phyloP scores from a whole-genome alignment of 2,888 invertebrate genomes.

The Mesochorus sp. region DNA sequence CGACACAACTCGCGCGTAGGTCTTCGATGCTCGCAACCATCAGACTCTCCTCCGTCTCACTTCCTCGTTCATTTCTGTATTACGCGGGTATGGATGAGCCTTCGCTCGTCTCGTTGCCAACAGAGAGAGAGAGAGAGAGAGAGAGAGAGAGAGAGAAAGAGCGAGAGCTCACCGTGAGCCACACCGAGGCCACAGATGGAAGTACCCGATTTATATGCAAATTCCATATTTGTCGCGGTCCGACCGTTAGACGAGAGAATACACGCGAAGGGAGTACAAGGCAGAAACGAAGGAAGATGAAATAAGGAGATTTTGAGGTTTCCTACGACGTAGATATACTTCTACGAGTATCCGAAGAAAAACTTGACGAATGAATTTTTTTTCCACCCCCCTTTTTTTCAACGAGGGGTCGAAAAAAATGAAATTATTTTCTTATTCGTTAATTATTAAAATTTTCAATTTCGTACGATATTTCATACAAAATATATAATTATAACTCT shows the following conservation, averaged over 20 bases:
- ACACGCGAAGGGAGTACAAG: slow-evolving; percentile 20
- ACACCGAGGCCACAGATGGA: slow-evolving; percentile 84
- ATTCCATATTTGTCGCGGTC: slow-evolving; percentile 84
- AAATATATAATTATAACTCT: no score
- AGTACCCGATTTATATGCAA: slow-evolving; percentile 77
- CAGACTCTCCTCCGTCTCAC: slow-evolving; percentile 54
- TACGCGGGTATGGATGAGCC: slow-evolving; percentile 73
- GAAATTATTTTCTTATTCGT: not conserved
- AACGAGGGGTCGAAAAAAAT: not conserved
- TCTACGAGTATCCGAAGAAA: not conserved
- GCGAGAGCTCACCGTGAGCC: no score
- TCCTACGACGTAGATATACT: not conserved
- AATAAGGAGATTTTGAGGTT: slow-evolving; percentile 9
- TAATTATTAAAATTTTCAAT: slow-evolving; percentile 6
- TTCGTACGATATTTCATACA: no score
- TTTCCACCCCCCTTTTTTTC: not conserved
- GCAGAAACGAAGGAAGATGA: slow-evolving; percentile 18
- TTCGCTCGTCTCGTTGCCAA: slow-evolving; percentile 13
- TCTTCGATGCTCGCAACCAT: slow-evolving; percentile 32
- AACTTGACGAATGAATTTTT: slow-evolving; percentile 20
- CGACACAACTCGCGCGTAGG: not conserved
- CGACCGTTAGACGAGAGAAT: slow-evolving; percentile 41
- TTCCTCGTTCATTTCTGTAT: slow-evolving; percentile 80
- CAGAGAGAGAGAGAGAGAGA: no score
- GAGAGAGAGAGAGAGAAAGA: not conserved